These are phyloP conservation scores for Picathartes gymnocephalus DNA, from an alignment of 2,113 vertebrate species.

Conservation along the genomic window DNA sequence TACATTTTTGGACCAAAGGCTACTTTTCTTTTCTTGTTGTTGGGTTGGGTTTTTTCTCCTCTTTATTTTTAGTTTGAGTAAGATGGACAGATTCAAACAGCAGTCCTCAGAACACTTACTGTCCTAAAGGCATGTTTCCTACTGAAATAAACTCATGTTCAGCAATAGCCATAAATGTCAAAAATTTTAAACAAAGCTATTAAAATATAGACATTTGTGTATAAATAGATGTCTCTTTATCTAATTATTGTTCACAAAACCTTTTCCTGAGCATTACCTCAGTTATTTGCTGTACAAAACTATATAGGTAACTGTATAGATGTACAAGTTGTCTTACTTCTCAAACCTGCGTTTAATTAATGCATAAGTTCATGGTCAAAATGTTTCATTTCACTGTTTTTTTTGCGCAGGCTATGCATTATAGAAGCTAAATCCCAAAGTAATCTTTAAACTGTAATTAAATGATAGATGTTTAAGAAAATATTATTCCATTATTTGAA, in stretches of 20 bases:
- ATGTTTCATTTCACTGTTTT: background rate
- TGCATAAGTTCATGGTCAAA: background rate
- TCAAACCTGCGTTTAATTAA: background rate
- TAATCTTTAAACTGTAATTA: background rate
- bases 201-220: background rate
- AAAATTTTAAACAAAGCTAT: background rate
- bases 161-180: background rate
- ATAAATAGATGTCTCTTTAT: background rate
- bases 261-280: background rate
- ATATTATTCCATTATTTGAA: background rate
- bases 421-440: background rate
- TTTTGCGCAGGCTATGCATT: background rate
- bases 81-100: background rate
- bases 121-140: background rate
- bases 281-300: background rate
- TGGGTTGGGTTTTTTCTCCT: accelerated
- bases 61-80: background rate
- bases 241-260: background rate
- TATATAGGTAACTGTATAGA: background rate
- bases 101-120: background rate
- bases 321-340: background rate
- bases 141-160: background rate
- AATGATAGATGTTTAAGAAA: background rate
- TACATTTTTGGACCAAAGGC: background rate
- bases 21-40: background rate